Base-by-base conservation (phyloP, 2,888 invertebrate genomes). In the Napeogenes inachia region DNA sequence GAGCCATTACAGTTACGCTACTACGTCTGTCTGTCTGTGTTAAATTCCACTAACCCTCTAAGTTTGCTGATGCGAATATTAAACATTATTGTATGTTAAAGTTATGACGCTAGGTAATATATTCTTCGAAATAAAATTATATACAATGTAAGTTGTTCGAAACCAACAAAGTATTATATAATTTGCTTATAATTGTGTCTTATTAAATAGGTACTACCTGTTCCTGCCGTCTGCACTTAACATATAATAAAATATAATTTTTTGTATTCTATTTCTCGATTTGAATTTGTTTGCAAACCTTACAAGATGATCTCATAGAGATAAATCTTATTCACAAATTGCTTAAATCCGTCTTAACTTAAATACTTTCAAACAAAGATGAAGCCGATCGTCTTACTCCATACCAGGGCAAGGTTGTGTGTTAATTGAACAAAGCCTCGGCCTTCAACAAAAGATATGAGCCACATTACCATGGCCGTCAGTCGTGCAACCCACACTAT, bases 401-500 rank as follows among this genome's bases (percentile, higher is more conserved):
- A 58, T 46, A 57, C 42, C 58, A 38, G 59, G 42, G 59, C 63
- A 59, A 62, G 57, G 60, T 62, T 56, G 57, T 13, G 60, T 64
- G 68, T 65, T 70, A 69, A 72, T 73, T 72, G 68, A 63, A 68
- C 68, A 70, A 70, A 72, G 68, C 73, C 72, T 77, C 70, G 65
- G 65, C 69, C 64, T 70, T 60, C 68, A 68, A 68, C 68, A 67
- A 69, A 69, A 71, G 69, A 71, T 70, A 69, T 70, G 71, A 68
- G 65, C 65, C 56, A 59, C 61, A 33, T 59, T 61, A 68, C 73
- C 70, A 74, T 70, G 68, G 71, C 63, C 73, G 80, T 81, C 78
- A 76, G 73, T 77, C 78, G 80, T 72, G 69, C 76, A 69, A 71
- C 80, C 76, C 74, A 80, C 80, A 73, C 77, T 60, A 70, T 73